phyloP scores from a whole-genome alignment of 2,797 vertebrate species.

The Heterohyrax brucei region DNA sequence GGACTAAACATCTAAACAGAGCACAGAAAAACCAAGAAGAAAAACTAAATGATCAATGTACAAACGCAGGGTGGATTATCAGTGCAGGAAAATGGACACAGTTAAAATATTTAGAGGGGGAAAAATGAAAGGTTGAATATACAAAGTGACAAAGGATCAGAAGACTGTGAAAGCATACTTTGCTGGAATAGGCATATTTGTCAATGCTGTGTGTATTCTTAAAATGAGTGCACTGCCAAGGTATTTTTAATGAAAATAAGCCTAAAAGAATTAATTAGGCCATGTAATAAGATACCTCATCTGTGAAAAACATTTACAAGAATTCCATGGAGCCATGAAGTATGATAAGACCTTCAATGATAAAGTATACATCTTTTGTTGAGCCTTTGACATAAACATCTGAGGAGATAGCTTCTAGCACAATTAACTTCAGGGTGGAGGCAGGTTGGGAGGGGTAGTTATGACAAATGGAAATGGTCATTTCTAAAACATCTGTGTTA shows the following conservation, averaged over 20 bases:
- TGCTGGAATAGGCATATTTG: neutral
- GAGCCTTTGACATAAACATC: conserved; percentile 56
- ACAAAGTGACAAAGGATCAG: neutral
- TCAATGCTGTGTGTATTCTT: neutral
- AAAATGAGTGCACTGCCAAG: neutral
- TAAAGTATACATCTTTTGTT: conserved; percentile 48
- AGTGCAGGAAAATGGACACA: neutral
- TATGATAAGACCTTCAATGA: conserved; percentile 13
- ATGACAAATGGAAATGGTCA: conserved; percentile 70
- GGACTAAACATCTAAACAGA: neutral
- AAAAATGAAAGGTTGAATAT: neutral
- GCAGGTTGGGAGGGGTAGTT: neutral
- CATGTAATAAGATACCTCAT: neutral
- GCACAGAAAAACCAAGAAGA: neutral
- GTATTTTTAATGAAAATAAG: neutral
- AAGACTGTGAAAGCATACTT: neutral
- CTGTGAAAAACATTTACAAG: conserved; percentile 60
- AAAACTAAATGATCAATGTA: neutral
- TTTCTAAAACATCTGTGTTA: conserved; percentile 68
- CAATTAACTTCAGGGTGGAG: conserved; percentile 71
- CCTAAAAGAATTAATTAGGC: neutral
- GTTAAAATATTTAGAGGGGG: conserved; percentile 2
- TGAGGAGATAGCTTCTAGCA: conserved; percentile 2
- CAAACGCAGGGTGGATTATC: neutral
- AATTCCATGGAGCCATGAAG: neutral